phyloP scores from a whole-genome alignment of 2,888 invertebrate genomes.

The Sericinus montela region DNA sequence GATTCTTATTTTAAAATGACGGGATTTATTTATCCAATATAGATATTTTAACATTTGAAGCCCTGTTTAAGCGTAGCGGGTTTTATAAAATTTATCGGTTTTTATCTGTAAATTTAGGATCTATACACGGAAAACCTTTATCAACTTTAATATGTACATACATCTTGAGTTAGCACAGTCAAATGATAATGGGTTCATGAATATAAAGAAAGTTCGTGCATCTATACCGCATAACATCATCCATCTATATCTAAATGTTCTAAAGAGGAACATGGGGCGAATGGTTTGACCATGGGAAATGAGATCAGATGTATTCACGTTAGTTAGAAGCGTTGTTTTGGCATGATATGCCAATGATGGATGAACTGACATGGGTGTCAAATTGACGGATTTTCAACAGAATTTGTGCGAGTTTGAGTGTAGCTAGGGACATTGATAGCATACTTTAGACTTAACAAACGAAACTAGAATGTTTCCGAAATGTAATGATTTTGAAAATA shows the following conservation, averaged over 20 bases:
- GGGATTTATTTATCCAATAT: not conserved
- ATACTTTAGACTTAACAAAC: no score
- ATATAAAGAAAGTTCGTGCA: constrained; percentile 14
- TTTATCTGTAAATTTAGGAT: not conserved
- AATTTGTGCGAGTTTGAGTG: constrained; percentile 8
- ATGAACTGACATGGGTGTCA: constrained; percentile 11
- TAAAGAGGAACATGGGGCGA: constrained; percentile 8
- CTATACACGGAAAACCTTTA: not conserved
- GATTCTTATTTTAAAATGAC: constrained; percentile 8
- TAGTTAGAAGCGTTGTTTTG: constrained; percentile 15
- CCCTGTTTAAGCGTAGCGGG: constrained; percentile 9
- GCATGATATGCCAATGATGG: constrained; percentile 13
- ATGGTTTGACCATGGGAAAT: constrained; percentile 16
- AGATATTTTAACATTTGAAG: constrained; percentile 1
- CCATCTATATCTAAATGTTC: constrained; percentile 12
- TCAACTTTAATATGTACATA: not conserved
- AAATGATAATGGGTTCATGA: constrained; percentile 6
- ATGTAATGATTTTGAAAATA: no score
- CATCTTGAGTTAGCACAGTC: constrained; percentile 17
- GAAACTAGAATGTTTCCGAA: no score
- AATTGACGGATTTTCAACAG: constrained; percentile 9
- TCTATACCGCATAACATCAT: constrained; percentile 13
- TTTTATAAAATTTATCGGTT: not conserved
- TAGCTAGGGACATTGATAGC: no score
- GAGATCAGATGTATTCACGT: constrained; percentile 16